Base-by-base conservation (phyloP, 2,113 vertebrate genomes). In the Sitta europaea region DNA sequence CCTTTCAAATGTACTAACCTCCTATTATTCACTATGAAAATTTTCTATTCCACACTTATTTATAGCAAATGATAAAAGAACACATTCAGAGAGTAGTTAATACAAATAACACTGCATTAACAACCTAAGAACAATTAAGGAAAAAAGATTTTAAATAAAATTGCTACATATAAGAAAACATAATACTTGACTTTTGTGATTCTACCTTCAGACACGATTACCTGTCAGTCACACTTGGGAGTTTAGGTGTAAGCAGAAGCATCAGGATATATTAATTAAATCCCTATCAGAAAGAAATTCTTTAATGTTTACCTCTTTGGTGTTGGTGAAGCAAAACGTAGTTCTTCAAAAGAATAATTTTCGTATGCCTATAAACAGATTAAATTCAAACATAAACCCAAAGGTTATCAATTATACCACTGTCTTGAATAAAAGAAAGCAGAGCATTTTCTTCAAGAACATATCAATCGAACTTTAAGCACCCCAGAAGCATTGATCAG, bases 311-410 rank as follows among this genome's bases (percentile, higher is more conserved):
- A 99, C 99, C 99, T 99, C 97, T 99, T 99, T 84, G 99, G 99
- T 77, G 99, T 99, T 54, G 99, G 99, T 58, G 99, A 99, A 88
- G 99, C 99, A 98, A 99, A 99, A 54, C 99, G 99, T 35, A 99
- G 98, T 92, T 99, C 99, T 97, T 99, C 99, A 98, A 99, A 99
- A 11, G 99, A 99, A 66, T 99, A 99, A 97, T 99, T 99, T 98
- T 99, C 99, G 96, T 99, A 99, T 14, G 98, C 99, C 99, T 99
- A 90, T 63, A 77, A 94, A 92, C 10, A 94, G 20, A 96, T 72
- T 28, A 65, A 80, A 40, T 83, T 35, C 61, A 88, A 82, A 89
- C 8, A 67, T 19, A 86, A 85, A 92, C 27, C 25, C 14, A 70
- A 62, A 6, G 63, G 7, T 59, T 74, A 73, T 1, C n/a, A 63